A percentile compares a stretch with the other conserved stretches of the same genome.
phyloP scores from a whole-genome alignment of 2,113 vertebrate species.

The Parotia lawesii region DNA sequence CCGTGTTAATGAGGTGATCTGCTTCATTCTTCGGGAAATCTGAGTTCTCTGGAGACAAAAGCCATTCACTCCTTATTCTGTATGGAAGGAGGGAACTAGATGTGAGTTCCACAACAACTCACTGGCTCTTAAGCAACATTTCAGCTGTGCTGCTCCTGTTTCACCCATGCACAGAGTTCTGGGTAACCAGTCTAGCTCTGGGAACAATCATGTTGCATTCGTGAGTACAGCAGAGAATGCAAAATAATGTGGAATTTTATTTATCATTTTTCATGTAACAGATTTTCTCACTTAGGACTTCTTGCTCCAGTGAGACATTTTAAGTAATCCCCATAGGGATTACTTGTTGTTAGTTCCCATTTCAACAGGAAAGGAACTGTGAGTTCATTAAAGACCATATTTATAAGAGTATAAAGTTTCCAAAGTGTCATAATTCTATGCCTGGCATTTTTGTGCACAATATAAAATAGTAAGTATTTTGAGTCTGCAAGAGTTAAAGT shows the following conservation, averaged over 20 bases:
- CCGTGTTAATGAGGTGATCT: neutral
- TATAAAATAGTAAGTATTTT: neutral
- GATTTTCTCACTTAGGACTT: neutral
- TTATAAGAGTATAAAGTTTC: neutral
- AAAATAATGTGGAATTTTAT: neutral
- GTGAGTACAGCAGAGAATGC: neutral
- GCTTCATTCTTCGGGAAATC: neutral
- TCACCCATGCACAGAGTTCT: neutral
- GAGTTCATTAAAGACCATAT: neutral
- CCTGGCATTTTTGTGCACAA: neutral
- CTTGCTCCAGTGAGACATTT: neutral
- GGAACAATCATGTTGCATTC: accelerated
- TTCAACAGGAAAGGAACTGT: neutral
- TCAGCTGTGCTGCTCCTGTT: neutral
- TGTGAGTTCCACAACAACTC: neutral
- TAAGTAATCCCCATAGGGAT: neutral
- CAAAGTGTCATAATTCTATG: neutral
- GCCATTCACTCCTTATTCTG: neutral
- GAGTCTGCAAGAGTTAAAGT: neutral
- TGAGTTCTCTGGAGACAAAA: neutral
- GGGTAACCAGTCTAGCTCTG: neutral
- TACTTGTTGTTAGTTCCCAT: neutral
- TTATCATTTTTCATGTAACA: neutral
- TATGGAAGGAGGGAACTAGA: neutral
- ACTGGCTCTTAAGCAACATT: neutral